Percentiles rank a stretch among this genome's conserved stretches.
Conservation (phyloP, 2,113 vertebrate species). For the Meles meles region DNA sequence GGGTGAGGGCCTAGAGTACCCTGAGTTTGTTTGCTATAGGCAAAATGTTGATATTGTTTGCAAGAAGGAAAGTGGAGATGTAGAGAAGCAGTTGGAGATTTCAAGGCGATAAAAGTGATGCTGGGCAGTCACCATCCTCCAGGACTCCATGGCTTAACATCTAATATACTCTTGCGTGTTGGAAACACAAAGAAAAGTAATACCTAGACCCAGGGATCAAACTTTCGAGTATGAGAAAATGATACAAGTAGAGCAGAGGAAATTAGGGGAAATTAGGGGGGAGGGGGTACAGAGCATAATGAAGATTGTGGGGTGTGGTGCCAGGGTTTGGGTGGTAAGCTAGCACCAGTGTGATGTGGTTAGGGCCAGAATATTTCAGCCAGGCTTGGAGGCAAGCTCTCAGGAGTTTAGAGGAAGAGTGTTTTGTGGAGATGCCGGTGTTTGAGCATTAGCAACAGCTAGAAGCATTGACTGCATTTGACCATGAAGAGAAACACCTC, state of each 20-base stretch:
- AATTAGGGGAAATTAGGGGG: background rate
- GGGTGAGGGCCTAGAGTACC: background rate
- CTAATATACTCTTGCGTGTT: background rate
- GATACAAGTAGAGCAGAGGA: background rate
- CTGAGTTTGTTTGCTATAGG: background rate
- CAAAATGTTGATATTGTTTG: background rate
- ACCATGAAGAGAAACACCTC: background rate
- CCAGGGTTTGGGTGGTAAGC: too few species aligned
- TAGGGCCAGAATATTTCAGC: background rate
- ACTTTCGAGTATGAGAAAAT: background rate
- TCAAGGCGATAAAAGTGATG: background rate
- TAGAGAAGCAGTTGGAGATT: background rate
- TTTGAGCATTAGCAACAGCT: background rate
- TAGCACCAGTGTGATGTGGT: background rate
- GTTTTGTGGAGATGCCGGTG: background rate
- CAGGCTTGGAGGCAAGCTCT: background rate
- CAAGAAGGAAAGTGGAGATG: background rate
- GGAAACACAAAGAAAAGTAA: background rate
- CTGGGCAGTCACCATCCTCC: background rate
- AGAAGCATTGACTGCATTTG: background rate
- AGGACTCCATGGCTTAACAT: background rate
- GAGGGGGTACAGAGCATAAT: background rate
- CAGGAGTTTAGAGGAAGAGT: background rate
- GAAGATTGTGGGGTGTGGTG: background rate
- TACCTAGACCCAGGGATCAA: background rate